These are phyloP conservation scores for Alauda arvensis DNA, from an alignment of 2,797 vertebrate species.

Conservation along the genomic window DNA sequence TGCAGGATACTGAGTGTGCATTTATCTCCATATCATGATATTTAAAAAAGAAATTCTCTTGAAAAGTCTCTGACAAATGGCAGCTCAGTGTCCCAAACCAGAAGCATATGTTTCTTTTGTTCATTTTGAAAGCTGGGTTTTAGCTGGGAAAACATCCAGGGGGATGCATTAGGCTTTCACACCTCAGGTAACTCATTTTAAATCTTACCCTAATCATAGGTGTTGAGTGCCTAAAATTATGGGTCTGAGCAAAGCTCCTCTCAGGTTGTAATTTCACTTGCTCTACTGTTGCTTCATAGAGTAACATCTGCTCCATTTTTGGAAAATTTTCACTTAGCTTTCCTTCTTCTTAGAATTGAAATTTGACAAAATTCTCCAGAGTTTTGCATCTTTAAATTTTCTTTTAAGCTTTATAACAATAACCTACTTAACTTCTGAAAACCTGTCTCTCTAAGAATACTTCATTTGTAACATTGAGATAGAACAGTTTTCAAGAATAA, in stretches of 20 bases:
- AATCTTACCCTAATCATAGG: not conserved
- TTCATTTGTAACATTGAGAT: not conserved
- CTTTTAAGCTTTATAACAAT: not conserved
- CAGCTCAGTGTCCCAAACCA: not conserved
- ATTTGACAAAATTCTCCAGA: not conserved
- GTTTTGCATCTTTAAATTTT: not conserved
- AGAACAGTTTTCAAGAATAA: not conserved
- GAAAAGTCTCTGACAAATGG: not conserved
- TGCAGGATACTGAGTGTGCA: not conserved
- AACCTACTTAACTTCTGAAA: not conserved
- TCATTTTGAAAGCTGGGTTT: not conserved
- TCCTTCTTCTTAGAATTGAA: not conserved
- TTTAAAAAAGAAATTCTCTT: not conserved
- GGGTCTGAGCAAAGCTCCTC: not conserved
- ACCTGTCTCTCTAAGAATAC: not conserved
- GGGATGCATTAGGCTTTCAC: not conserved
- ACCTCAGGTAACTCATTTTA: not conserved
- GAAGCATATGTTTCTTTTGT: not conserved
- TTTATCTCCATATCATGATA: not conserved
- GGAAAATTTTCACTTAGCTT: not conserved
- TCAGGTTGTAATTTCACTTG: not conserved
- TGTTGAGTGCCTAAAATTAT: not conserved
- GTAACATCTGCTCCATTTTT: not conserved
- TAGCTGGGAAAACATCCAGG: not conserved
- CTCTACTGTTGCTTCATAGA: not conserved